phyloP scores from a whole-genome alignment of 92 coral and sea anemone species.

The Heteractis magnifica region DNA sequence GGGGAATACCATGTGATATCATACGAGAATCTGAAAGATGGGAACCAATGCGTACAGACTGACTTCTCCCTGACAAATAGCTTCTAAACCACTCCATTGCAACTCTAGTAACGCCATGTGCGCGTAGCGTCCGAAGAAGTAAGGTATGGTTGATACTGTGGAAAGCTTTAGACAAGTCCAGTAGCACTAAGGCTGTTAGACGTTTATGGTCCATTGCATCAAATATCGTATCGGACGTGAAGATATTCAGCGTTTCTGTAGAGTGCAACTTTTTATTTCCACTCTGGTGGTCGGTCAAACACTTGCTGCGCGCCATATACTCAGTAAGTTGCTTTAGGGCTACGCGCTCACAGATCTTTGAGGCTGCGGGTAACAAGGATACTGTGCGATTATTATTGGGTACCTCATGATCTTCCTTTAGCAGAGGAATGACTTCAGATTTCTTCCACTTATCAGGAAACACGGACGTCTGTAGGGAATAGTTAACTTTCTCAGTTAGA shows the following conservation, averaged over 20 bases:
- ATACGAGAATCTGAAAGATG: no score
- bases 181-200: no score
- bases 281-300: not conserved
- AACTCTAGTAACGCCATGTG: no score
- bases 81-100: no score
- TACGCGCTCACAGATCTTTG: conserved; percentile 15
- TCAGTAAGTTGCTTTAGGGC: not conserved
- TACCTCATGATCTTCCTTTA: conserved; percentile 17
- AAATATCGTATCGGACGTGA: no score
- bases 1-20: no score
- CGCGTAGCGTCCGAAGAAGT: no score
- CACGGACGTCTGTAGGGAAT: conserved; percentile 41
- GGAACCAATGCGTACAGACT: no score
- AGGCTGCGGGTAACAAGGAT: not conserved
- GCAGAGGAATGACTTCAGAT: conserved; percentile 55
- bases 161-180: no score
- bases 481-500: not conserved
- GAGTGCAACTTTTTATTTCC: conserved; percentile 1
- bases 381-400: conserved; percentile 1
- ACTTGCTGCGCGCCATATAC: not conserved
- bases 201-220: no score
- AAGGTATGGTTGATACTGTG: no score
- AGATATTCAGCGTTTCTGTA: conserved; percentile 1
- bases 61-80: no score
- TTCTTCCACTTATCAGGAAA: conserved; percentile 46